A percentile compares a stretch with the other conserved stretches of the same genome.
Evolutionary conservation across 1,140 invertebrate genomes (phyloP).

Genomic region (Orchestia grillus): DNA sequence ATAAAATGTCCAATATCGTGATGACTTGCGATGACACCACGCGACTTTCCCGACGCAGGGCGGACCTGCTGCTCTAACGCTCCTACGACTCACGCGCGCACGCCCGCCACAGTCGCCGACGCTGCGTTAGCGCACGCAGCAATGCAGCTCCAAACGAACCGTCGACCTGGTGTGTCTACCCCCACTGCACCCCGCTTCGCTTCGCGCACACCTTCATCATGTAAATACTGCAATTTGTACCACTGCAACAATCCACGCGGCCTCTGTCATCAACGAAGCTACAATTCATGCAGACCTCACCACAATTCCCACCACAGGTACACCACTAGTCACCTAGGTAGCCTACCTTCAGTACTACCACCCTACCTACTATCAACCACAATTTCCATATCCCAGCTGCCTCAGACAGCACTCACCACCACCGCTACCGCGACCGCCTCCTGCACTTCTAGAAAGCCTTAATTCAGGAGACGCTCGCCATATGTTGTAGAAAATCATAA

Average conservation of each 20-base stretch:
- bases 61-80: neutral
- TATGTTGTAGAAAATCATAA: neutral
- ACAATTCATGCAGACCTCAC: neutral
- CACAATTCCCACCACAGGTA: no score
- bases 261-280: neutral
- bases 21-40: neutral
- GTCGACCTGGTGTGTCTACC: neutral
- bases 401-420: neutral
- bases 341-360: neutral
- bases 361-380: neutral
- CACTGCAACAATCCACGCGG: neutral
- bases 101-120: no score
- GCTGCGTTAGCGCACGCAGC: neutral
- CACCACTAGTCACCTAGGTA: neutral
- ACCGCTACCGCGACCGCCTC: neutral
- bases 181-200: neutral
- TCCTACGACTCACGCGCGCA: neutral
- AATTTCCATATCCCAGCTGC: neutral
- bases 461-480: neutral
- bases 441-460: neutral
- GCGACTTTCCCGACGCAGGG: neutral
- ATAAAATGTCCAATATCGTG: slow-evolving; percentile 9
- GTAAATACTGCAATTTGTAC: neutral
- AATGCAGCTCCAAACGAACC: no score
- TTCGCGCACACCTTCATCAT: neutral